Evolutionary conservation across 1,140 invertebrate species (phyloP).

Genomic region (Theocolax elegans): DNA sequence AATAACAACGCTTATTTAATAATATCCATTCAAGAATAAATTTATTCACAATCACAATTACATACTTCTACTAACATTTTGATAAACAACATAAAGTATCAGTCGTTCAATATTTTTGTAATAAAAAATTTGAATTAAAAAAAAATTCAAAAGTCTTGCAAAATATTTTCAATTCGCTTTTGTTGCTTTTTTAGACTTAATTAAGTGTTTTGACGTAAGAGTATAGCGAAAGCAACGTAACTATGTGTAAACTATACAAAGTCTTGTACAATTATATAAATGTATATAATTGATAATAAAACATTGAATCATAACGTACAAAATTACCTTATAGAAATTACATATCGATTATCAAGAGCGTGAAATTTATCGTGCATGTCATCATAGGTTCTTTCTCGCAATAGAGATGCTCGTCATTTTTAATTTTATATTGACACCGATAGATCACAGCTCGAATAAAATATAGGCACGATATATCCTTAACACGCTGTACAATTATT

Average conservation of each 20-base stretch:
- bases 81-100: neutral
- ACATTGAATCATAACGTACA: neutral
- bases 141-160: neutral
- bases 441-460: constrained; percentile 28
- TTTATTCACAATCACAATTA: constrained; percentile 34
- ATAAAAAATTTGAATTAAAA: neutral
- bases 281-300: too few species aligned
- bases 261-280: too few species aligned
- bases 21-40: constrained; percentile 33
- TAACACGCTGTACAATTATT: constrained; percentile 10
- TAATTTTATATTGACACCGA: constrained; percentile 19
- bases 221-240: too few species aligned
- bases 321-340: neutral
- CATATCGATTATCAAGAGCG: neutral
- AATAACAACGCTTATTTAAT: too few species aligned
- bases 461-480: constrained; percentile 32
- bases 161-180: too few species aligned
- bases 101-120: neutral
- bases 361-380: neutral
- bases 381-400: neutral
- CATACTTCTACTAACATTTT: constrained; percentile 18
- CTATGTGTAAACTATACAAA: too few species aligned
- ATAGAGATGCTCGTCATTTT: neutral
- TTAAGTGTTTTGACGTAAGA: too few species aligned
- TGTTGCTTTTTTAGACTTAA: too few species aligned